Conservation (phyloP, 53 echinoderm and acorn worm genomes). For the Paracentrotus lividus region DNA sequence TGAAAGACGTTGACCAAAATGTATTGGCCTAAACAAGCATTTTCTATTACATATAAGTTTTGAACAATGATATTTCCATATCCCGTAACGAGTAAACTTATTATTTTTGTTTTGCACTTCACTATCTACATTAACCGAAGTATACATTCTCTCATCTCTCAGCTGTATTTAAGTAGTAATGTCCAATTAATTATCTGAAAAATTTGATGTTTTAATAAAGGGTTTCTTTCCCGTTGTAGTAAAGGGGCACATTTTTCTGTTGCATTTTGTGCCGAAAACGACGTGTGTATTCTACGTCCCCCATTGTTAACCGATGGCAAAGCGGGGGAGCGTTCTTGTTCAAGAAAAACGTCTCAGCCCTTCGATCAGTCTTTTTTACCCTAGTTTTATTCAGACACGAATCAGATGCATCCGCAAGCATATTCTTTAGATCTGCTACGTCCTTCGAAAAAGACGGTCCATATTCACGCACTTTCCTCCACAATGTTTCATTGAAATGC, state of each 20-base stretch:
- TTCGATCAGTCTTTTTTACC: not conserved
- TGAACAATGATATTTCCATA: no score
- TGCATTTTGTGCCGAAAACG: not conserved
- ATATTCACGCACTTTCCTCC: constrained; percentile 69
- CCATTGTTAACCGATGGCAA: not conserved
- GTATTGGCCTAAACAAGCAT: no score
- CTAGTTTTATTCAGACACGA: constrained; percentile 21
- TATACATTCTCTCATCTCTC: no score
- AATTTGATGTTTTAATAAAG: no score
- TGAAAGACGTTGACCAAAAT: no score
- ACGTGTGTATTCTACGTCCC: constrained; percentile 11
- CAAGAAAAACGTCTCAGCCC: constrained; percentile 2
- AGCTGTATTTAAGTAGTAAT: no score
- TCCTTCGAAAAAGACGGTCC: constrained; percentile 68
- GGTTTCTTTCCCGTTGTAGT: not conserved
- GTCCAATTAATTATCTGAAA: no score
- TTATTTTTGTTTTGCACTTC: no score
- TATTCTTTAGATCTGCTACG: constrained; percentile 5
- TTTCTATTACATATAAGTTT: no score
- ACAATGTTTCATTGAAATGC: constrained; percentile 76
- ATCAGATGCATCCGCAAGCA: not conserved
- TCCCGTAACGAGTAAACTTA: no score
- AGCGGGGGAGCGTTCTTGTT: constrained; percentile 18
- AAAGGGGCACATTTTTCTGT: not conserved
- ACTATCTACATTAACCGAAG: no score